Evolutionary conservation across 2,888 invertebrate species (phyloP), one percentile per base, ranked within the genome.

Genomic region (Drosophila quinaria): DNA sequence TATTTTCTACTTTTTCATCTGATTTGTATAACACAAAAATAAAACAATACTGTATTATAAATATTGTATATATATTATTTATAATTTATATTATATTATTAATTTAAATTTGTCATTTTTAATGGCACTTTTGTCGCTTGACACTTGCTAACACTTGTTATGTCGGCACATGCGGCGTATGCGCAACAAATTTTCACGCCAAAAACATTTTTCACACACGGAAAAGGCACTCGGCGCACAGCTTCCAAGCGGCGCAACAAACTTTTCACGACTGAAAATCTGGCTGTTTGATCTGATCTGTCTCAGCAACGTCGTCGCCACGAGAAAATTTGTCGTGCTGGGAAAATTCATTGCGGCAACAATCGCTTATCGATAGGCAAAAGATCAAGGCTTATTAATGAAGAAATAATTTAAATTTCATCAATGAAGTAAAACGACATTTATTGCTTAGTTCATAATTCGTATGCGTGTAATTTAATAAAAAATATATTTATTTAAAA

Each of bases 211-310:
- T 55, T 64, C 46, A 68, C 54, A 54, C 65, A 70, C 60, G 55
- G 44, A 50, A 56, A 54, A 67, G 61, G 64, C 68, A 63, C 65
- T 67, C 73, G 64, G 76, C 74, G 82, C 75, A 78, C 78, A 74
- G 56, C 55, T 81, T 84, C 83, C 80, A 78, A 77, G 70, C 89
- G 74, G 70, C 84, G 76, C 80, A 78, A 71, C 74, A 78, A 62
- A 77, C 86, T 78, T 81, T 82, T 78, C 84, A 80, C 84, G 84
- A 88, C 87, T 88, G 80, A 83, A 68, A 54, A 29, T 11, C 35
- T 39, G 50, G 59, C 70, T 62, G 74, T 42, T 31, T 33, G 41
- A 41, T 39, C 63, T 29, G 41, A 41, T 39, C 55, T 44, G 41
- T 25, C 50, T 39, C 52, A 35, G 46, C 66, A 68, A 42, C 59